These are phyloP conservation scores for Galaxea fascicularis DNA, from an alignment of 92 coral and sea anemone genomes.

Conservation along the genomic window DNA sequence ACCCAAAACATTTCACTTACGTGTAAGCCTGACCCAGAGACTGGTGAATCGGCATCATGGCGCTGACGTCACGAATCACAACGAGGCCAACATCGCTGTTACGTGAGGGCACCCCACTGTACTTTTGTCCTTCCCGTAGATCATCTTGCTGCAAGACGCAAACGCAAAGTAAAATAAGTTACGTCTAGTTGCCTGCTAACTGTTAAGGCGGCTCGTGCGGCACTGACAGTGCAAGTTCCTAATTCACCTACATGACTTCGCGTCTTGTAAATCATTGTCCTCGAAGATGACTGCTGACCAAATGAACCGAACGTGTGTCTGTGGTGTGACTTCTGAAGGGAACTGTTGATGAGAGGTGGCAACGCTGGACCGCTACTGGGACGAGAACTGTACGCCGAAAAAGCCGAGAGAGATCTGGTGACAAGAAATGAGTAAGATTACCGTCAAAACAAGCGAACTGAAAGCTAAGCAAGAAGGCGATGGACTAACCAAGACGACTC, in stretches of 20 bases:
- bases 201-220: no score
- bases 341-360: conserved; percentile 80
- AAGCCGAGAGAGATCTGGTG: conserved; percentile 89
- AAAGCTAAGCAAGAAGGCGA: background rate
- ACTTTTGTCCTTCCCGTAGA: conserved; percentile 36
- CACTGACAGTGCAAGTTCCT: background rate
- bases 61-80: conserved; percentile 85
- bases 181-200: background rate
- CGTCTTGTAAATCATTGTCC: conserved; percentile 50
- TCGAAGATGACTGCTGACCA: conserved; percentile 70
- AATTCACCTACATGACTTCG: conserved; percentile 56
- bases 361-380: conserved; percentile 89
- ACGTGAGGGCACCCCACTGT: conserved; percentile 58
- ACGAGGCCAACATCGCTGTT: conserved; percentile 68
- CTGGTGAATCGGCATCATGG: conserved; percentile 81
- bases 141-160: conserved; percentile 35
- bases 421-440: background rate
- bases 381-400: conserved; percentile 92
- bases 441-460: background rate
- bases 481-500: background rate
- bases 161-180: background rate
- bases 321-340: conserved; percentile 59
- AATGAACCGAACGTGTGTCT: conserved; percentile 80
- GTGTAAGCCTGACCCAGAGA: conserved; percentile 80
- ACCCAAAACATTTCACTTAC: conserved; percentile 51